These are phyloP conservation scores for Tangara arthus DNA, from an alignment of 2,797 vertebrate genomes.

Conservation along the genomic window DNA sequence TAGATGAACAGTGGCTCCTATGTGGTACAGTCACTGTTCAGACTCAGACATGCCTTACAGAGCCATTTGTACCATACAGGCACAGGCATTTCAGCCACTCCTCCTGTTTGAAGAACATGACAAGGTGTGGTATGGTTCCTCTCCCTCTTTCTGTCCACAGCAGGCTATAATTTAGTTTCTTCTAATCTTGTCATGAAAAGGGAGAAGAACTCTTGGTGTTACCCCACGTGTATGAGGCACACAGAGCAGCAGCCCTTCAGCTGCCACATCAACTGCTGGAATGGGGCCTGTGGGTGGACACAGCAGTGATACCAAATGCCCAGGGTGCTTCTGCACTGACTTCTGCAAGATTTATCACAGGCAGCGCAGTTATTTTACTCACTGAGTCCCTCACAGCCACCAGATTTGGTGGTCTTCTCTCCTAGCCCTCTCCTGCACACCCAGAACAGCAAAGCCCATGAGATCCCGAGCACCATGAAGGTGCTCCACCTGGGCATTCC, in stretches of 20 bases:
- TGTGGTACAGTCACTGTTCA: background rate
- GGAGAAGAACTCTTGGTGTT: background rate
- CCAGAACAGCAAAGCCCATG: background rate
- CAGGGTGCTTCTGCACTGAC: background rate
- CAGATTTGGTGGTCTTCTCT: background rate
- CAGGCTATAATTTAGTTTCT: background rate
- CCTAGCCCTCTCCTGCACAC: background rate
- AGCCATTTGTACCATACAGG: background rate
- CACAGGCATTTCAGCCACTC: background rate
- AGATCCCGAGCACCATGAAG: rapidly evolving
- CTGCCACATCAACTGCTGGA: background rate
- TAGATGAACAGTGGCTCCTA: background rate
- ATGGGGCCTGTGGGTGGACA: rapidly evolving
- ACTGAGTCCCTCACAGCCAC: rapidly evolving
- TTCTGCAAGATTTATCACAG: background rate
- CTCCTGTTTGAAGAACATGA: background rate
- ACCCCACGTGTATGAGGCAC: background rate
- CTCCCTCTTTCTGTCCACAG: background rate
- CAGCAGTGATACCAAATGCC: rapidly evolving
- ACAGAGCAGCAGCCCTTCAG: background rate
- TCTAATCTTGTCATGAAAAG: background rate
- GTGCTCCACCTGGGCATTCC: background rate
- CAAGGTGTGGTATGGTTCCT: background rate
- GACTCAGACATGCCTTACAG: background rate
- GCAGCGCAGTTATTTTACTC: background rate